phyloP scores from a whole-genome alignment of 2,888 invertebrate genomes.

The Leptura quadrifasciata region DNA sequence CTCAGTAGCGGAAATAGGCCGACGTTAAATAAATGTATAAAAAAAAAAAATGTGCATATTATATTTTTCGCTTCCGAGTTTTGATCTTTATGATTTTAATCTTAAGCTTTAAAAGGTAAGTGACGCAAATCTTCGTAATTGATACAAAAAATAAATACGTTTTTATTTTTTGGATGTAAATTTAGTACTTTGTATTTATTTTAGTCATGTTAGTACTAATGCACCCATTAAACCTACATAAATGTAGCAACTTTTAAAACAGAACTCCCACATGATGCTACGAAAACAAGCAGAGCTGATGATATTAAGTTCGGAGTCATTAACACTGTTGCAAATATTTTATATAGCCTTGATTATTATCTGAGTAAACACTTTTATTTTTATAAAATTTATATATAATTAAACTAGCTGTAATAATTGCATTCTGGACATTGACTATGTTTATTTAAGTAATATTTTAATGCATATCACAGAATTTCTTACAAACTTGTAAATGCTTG shows the following conservation, averaged over 20 bases:
- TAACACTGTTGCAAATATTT: slow-evolving; percentile 2
- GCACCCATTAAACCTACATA: slow-evolving; percentile 1
- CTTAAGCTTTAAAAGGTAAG: neutral
- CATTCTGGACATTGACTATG: too few relatives aligned
- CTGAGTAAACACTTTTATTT: neutral
- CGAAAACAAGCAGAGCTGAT: neutral
- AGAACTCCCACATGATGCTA: neutral
- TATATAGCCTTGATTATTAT: neutral
- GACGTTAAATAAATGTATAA: too few relatives aligned
- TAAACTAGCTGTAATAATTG: too few relatives aligned
- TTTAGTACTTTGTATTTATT: neutral
- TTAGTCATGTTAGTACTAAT: neutral
- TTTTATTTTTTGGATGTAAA: neutral
- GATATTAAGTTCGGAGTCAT: slow-evolving; percentile 1
- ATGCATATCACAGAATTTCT: too few relatives aligned
- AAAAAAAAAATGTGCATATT: too few relatives aligned
- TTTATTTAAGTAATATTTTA: too few relatives aligned
- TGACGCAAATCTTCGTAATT: neutral
- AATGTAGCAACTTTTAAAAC: neutral
- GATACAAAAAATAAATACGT: neutral
- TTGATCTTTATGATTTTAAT: neutral
- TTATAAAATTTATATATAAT: neutral
- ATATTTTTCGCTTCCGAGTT: too few relatives aligned
- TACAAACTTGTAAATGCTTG: too few relatives aligned
- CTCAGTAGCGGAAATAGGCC: too few relatives aligned